Conservation (phyloP, 2,888 invertebrate species). For the Toxonevra muliebris region DNA sequence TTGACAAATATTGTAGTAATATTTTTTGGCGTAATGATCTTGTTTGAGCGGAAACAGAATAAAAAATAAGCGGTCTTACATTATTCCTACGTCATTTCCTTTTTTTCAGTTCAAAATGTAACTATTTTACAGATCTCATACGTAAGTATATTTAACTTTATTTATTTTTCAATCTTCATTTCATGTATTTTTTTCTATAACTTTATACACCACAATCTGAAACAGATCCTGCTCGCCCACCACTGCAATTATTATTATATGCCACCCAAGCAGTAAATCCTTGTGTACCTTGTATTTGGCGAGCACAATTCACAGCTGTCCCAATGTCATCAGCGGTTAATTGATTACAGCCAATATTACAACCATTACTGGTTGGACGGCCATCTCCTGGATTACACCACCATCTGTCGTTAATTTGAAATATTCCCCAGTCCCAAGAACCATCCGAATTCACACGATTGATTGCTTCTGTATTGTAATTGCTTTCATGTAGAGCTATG, state of each 20-base stretch:
- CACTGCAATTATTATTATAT: conserved; percentile 31
- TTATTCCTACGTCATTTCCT: too few relatives aligned
- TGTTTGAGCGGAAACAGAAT: too few relatives aligned
- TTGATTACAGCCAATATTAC: conserved; percentile 41
- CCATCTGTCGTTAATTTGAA: conserved; percentile 48
- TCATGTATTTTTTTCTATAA: too few relatives aligned
- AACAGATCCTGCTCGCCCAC: too few relatives aligned
- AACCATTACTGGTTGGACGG: conserved; percentile 36
- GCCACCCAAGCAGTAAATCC: conserved; percentile 46
- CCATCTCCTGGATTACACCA: conserved; percentile 43
- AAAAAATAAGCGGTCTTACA: too few relatives aligned
- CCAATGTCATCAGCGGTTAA: conserved; percentile 40
- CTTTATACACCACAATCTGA: too few relatives aligned
- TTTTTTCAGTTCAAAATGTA: too few relatives aligned
- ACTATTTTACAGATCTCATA: too few relatives aligned
- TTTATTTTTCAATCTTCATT: too few relatives aligned
- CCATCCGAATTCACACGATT: conserved; percentile 64
- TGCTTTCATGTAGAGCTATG: conserved; percentile 33
- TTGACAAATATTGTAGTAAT: too few relatives aligned
- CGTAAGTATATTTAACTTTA: too few relatives aligned
- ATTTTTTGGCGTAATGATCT: too few relatives aligned
- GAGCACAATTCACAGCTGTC: conserved; percentile 40
- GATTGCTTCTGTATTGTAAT: conserved; percentile 56
- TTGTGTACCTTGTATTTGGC: conserved; percentile 36
- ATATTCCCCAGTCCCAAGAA: conserved; percentile 50